Conservation (phyloP, 1,140 invertebrate genomes). For the Magallana angulata region DNA sequence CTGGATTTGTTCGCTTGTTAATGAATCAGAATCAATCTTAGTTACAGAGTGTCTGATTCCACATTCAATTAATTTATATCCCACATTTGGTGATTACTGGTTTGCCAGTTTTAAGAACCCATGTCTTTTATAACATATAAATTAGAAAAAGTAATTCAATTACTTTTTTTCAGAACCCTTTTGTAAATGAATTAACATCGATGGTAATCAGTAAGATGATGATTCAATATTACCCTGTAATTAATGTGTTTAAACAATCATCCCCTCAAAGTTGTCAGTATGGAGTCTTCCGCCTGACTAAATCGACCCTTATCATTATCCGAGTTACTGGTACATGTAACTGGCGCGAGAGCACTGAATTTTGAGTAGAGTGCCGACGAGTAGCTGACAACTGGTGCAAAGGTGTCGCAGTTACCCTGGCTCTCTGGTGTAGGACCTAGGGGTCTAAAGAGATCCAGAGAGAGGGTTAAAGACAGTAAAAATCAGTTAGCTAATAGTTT, state of each 20-base stretch:
- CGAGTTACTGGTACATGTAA: neutral
- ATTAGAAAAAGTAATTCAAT: too few species aligned
- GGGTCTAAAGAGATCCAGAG: too few species aligned
- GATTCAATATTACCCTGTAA: neutral
- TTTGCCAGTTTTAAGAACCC: neutral
- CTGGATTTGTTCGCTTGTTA: neutral
- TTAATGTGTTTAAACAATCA: neutral
- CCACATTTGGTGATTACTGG: neutral
- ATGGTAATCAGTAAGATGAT: neutral
- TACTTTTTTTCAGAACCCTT: neutral
- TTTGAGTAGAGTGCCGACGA: too few species aligned
- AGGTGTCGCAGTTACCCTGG: too few species aligned
- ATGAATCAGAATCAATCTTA: neutral
- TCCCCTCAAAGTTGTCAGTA: neutral
- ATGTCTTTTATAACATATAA: neutral
- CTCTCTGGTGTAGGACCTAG: too few species aligned
- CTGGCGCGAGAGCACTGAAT: neutral
- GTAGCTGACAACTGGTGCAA: too few species aligned
- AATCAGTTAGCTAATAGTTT: too few species aligned
- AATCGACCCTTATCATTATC: too few species aligned
- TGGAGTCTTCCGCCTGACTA: neutral
- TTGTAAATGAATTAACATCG: constrained; percentile 11
- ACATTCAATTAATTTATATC: neutral
- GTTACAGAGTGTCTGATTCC: constrained; percentile 4
- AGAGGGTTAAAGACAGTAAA: too few species aligned